Base-by-base conservation (phyloP, 2,797 vertebrate genomes). In the Spea hammondii region DNA sequence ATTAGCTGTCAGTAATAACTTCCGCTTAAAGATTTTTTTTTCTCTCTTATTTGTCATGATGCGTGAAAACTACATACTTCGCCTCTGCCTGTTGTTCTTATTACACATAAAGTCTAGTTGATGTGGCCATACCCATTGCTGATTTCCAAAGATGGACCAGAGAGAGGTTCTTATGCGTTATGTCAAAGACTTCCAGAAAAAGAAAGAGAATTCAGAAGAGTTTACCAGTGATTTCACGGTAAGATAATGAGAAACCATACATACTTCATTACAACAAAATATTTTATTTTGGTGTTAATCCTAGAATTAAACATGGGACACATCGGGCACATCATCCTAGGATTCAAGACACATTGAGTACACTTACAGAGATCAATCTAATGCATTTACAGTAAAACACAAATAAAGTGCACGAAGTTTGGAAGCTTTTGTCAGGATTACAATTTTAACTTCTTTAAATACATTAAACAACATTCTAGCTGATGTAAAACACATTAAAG, bases 1-100 rank as follows among this genome's bases (percentile, higher is more conserved):
- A 82, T 83, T 93, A 88, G 89, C 89, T 92, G 92, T 93, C 91
- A 88, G 89, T 85, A 94, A 89, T 86, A 88, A 89, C 91, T 96
- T 98, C 96, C 95, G 91, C 92, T 89, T 84, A 82, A 86, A 57
- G 45, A 55, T 67, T 70, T 74, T 71, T 71, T 50, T 77, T 70
- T 17, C 45, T 84, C 32, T 32, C 32, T 32, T 32, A 32, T 32
- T 32, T 32, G 84, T 72, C 89, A 89, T 90, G 91, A 89, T 91
- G 89, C 90, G 88, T 91, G 89, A 85, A 90, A 93, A 93, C 92
- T 91, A 90, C 92, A 93, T 86, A 67, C 84, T 78, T 80, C 83
- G 49, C 80, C 83, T 78, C 76, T 70, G 79, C n/a, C 1, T 62
- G 79, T 84, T 71, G 83, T 54, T 83, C 85, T 85, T 88, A 89